Evolutionary conservation across 2,113 vertebrate species (phyloP).

Genomic region (Mobula birostris): DNA sequence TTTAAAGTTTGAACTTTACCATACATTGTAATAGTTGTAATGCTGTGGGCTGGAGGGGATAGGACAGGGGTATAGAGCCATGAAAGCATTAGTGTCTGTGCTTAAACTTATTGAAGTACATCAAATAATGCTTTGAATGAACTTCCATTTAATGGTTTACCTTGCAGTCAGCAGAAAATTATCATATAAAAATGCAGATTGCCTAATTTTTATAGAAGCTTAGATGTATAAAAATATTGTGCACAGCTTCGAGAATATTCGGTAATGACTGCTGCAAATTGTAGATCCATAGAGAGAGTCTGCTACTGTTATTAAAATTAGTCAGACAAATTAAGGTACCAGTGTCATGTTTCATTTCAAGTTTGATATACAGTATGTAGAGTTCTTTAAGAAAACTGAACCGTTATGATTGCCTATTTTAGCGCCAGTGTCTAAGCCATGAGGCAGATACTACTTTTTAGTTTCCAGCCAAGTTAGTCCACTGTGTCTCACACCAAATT

Average conservation of each 20-base stretch:
- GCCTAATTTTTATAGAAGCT: background rate
- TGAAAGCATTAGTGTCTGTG: background rate
- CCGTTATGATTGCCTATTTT: background rate
- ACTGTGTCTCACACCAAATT: background rate
- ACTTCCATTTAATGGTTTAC: constrained; percentile 1
- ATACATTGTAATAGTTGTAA: background rate
- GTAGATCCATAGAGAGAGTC: background rate
- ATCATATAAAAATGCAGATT: background rate
- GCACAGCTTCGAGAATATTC: background rate
- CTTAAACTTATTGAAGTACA: too few relatives aligned
- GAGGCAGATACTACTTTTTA: background rate
- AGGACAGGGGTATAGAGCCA: background rate
- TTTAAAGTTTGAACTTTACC: too few relatives aligned
- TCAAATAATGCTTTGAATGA: background rate
- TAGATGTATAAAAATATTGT: background rate
- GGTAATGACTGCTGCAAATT: background rate
- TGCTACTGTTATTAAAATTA: background rate
- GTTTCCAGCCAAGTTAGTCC: background rate
- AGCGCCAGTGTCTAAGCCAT: background rate
- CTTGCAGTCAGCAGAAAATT: background rate
- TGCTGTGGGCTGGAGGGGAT: background rate
- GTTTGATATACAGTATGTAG: background rate
- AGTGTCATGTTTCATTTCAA: background rate
- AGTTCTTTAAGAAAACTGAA: background rate
- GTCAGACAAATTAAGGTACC: background rate